Conservation (phyloP, 2,888 invertebrate genomes). For the Troides helena region DNA sequence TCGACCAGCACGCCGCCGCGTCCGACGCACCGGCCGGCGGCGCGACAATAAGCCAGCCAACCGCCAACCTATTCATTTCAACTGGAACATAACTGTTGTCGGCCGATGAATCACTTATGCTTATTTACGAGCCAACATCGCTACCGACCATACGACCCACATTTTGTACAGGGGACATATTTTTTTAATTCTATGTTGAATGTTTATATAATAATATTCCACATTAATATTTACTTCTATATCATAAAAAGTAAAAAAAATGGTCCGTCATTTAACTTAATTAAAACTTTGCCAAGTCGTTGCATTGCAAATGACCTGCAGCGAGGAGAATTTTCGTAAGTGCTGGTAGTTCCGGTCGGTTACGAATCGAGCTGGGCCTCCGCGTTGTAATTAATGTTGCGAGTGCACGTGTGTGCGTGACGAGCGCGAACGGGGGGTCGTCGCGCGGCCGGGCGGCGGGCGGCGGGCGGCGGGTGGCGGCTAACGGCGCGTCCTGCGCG, state of each 20-base stretch:
- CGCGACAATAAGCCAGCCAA: neutral
- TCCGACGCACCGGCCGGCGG: neutral
- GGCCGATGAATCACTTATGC: constrained; percentile 27
- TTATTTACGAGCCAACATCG: constrained; percentile 28
- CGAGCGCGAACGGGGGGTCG: constrained; percentile 45
- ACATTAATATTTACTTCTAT: too few relatives aligned
- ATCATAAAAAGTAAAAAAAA: too few relatives aligned
- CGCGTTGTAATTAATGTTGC: constrained; percentile 9
- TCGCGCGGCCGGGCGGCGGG: constrained; percentile 31
- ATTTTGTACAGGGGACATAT: neutral
- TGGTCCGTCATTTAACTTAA: too few relatives aligned
- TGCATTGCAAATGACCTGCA: neutral
- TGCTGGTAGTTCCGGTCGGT: constrained; percentile 1
- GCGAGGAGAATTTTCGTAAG: neutral
- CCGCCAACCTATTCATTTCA: constrained; percentile 6
- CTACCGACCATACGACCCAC: constrained; percentile 6
- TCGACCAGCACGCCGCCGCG: constrained; percentile 1
- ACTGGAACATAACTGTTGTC: constrained; percentile 21
- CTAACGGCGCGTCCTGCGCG: constrained; percentile 78
- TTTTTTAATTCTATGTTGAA: too few relatives aligned
- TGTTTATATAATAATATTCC: too few relatives aligned
- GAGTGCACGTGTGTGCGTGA: constrained; percentile 41
- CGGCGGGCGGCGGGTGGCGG: constrained; percentile 44
- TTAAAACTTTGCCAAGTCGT: too few relatives aligned
- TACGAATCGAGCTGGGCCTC: neutral